Evolutionary conservation across 2,888 invertebrate species (phyloP), one percentile per base, ranked within the genome.

Genomic region (Actias luna): DNA sequence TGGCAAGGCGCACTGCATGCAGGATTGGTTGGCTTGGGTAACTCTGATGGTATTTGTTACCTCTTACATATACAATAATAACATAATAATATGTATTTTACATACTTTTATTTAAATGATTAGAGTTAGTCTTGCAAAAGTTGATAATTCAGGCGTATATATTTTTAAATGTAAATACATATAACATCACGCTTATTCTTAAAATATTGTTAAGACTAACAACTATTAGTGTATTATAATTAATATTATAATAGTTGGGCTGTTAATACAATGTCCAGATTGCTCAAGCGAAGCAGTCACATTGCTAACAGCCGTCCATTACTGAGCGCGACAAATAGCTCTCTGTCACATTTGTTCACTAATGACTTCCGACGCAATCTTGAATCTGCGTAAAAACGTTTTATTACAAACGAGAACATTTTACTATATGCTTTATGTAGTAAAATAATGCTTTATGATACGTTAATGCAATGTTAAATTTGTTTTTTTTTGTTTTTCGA

Each of bases 241-340:
- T 58, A 62, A 62, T 62, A 58, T n/a, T n/a, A n/a, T 10, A 57
- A 55, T 27, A 62, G 5, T 62, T 42, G 39, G 42, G 58, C 52
- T 60, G 63, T 58, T 59, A 58, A 58, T 39, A 33, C 58, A 58
- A 58, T 62, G 57, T 22, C 22, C 31, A n/a, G 62, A 63, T 27
- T 59, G 59, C 42, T 61, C 27, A 25, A 60, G 63, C 25, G 52
- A 58, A 63, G 52, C 25, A 67, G 63, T 69, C 69, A 67, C 65
- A 73, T 72, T 69, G 67, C 64, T 62, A 61, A 27, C 64, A 63
- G 62, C 70, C 52, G 36, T 57, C 66, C 68, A 77, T 77, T 72
- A 77, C 66, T 72, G 75, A 68, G 63, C 36, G 66, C 76, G 78
- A 83, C 73, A 80, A 81, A 82, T 76, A 79, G 79, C 76, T n/a